Evolutionary conservation across 53 echinoderm and acorn worm genomes (phyloP).

Genomic region (Apostichopus leukothele): DNA sequence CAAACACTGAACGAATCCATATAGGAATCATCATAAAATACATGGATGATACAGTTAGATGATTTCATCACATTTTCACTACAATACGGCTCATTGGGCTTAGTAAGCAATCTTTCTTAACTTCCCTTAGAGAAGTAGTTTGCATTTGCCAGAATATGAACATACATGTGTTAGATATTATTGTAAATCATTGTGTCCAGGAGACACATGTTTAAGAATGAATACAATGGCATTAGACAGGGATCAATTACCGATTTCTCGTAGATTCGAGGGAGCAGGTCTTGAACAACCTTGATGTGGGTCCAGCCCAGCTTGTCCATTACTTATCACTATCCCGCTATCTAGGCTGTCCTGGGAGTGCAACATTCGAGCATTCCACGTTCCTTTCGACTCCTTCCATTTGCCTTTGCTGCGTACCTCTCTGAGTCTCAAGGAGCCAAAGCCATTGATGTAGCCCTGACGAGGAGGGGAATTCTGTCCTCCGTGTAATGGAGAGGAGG

Average conservation of each 20-base stretch:
- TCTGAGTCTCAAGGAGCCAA: conserved; percentile 8
- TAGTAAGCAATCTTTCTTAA: no score
- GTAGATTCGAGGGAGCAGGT: background rate
- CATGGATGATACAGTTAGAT: no score
- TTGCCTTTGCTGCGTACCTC: conserved; percentile 16
- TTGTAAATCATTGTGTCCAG: no score
- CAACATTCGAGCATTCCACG: conserved; percentile 29
- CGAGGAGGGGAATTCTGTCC: background rate
- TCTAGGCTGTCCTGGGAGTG: conserved; percentile 43
- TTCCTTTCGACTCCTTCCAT: background rate
- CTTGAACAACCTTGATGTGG: background rate
- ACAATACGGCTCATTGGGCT: no score
- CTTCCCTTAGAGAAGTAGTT: no score
- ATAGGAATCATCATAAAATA: no score
- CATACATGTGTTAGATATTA: no score
- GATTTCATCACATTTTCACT: no score
- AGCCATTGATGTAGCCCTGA: conserved; percentile 29
- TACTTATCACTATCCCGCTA: conserved; percentile 41
- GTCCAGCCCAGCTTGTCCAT: conserved; percentile 41
- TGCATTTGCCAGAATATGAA: no score
- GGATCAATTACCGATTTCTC: background rate
- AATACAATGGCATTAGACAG: background rate
- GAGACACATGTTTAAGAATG: no score
- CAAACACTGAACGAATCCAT: no score
- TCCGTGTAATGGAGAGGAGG: background rate